Conservation (phyloP, 2,888 invertebrate genomes). For the Eutolmus rufibarbis region DNA sequence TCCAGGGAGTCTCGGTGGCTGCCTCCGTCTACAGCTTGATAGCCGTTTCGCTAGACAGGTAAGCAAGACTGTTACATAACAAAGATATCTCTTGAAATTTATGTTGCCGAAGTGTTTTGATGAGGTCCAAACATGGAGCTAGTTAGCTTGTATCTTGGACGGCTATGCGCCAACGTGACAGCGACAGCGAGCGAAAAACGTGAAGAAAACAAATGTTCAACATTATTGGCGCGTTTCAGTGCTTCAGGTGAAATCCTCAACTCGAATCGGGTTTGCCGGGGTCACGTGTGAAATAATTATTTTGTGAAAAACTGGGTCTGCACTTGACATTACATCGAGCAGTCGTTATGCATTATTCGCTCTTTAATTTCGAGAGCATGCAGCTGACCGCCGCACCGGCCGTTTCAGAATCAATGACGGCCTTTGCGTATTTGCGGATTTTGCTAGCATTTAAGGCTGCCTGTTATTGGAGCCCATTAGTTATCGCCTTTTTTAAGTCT, state of each 20-base stretch:
- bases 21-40: conserved; percentile 96
- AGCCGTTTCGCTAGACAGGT: conserved; percentile 94
- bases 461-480: not conserved
- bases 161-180: not conserved
- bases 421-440: not conserved
- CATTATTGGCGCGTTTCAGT: not conserved
- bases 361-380: not conserved
- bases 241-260: not conserved
- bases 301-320: conserved; percentile 9
- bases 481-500: not conserved
- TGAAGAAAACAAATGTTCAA: not conserved
- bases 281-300: not conserved
- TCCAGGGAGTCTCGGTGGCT: conserved; percentile 93
- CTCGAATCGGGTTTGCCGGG: not conserved
- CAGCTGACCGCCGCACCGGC: not conserved
- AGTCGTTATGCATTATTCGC: not conserved
- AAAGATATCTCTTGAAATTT: not conserved
- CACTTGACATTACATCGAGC: conserved; percentile 15
- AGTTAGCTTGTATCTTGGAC: not conserved
- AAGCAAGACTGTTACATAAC: conserved; percentile 57
- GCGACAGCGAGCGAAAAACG: not conserved
- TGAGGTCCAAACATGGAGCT: not conserved
- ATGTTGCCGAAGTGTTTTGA: not conserved
- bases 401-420: not conserved
- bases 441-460: not conserved